Evolutionary conservation across 2,888 invertebrate genomes (phyloP).

Genomic region (Punctoribates punctum): DNA sequence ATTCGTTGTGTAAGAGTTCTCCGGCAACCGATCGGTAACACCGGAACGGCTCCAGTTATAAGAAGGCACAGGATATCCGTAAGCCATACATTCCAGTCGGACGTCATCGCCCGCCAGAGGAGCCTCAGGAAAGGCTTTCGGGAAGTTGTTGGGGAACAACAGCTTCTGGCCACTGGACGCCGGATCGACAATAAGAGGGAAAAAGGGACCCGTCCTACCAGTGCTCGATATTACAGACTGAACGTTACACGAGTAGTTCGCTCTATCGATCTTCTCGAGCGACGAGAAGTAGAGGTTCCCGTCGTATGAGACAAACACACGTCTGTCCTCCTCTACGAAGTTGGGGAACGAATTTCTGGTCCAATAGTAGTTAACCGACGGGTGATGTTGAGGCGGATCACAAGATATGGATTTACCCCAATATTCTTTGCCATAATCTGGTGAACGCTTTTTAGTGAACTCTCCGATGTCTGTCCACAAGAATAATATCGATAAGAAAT

Average conservation of each 20-base stretch:
- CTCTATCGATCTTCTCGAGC: conserved; percentile 81
- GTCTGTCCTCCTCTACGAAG: conserved; percentile 84
- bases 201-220: conserved; percentile 85
- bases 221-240: conserved; percentile 80
- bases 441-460: conserved; percentile 79
- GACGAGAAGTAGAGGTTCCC: conserved; percentile 92
- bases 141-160: conserved; percentile 90
- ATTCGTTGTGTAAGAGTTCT: conserved; percentile 67
- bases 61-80: conserved; percentile 89
- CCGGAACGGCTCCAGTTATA: conserved; percentile 80
- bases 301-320: conserved; percentile 89
- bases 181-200: conserved; percentile 72
- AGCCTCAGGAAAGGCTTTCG: conserved; percentile 90
- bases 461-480: conserved; percentile 64
- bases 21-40: conserved; percentile 67
- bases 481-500: conserved; percentile 42
- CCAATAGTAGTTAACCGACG: conserved; percentile 85
- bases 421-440: conserved; percentile 79
- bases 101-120: conserved; percentile 85
- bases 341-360: conserved; percentile 82
- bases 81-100: conserved; percentile 87
- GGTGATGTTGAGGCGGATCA: conserved; percentile 88
- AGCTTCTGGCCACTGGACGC: conserved; percentile 85
- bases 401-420: conserved; percentile 91
- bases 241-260: conserved; percentile 86